phyloP scores from a whole-genome alignment of 2,888 invertebrate genomes.

The Linnaemya tessellans region DNA sequence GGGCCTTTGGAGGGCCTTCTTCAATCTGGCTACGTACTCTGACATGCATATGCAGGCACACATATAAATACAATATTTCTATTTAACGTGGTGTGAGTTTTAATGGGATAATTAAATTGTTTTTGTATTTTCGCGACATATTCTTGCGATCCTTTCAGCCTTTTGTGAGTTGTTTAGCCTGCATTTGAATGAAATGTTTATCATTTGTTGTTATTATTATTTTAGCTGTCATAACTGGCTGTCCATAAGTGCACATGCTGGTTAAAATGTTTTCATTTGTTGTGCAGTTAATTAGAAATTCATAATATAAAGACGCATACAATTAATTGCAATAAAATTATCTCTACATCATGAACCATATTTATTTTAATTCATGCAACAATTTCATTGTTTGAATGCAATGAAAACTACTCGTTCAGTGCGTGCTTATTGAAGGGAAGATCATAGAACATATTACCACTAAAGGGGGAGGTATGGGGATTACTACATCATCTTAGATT shows the following conservation, averaged over 20 bases:
- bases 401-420: no score
- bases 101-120: conserved; percentile 13
- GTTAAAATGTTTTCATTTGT: conserved; percentile 8
- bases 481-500: no score
- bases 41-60: background rate
- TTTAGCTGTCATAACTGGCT: conserved; percentile 64
- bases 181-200: conserved; percentile 29
- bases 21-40: background rate
- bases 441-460: no score
- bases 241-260: conserved; percentile 38
- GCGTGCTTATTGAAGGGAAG: no score
- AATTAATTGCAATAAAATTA: no score
- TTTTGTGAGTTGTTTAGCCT: conserved; percentile 13
- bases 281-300: conserved; percentile 14
- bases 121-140: conserved; percentile 50
- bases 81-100: conserved; percentile 11
- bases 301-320: conserved; percentile 8
- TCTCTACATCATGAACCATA: background rate
- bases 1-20: background rate
- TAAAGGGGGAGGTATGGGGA: no score
- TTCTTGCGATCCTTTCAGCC: conserved; percentile 14
- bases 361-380: no score
- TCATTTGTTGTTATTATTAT: conserved; percentile 55
- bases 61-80: background rate
- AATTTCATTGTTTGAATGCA: no score